phyloP scores from a whole-genome alignment of 2,888 invertebrate species.

The Omphaloscelis lunosa region DNA sequence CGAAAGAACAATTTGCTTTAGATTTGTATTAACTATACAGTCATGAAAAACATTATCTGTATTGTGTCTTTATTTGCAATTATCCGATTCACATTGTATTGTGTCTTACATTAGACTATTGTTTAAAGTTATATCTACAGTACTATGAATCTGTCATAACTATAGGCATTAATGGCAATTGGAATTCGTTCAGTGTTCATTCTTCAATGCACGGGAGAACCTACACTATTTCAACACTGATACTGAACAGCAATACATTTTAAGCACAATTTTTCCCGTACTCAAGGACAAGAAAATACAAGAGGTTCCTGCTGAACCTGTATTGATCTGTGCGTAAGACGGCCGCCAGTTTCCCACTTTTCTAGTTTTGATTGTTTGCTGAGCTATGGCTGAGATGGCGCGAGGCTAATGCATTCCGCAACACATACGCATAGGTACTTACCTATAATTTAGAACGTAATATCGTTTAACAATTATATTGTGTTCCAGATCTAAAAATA shows the following conservation, averaged over 20 bases:
- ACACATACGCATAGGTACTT: background rate
- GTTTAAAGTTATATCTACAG: background rate
- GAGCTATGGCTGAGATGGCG: constrained; percentile 13
- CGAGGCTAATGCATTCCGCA: background rate
- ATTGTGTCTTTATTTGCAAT: no score
- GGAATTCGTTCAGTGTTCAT: no score
- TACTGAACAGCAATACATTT: background rate
- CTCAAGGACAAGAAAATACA: background rate
- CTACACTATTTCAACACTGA: background rate
- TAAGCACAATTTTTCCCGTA: background rate
- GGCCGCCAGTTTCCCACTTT: constrained; percentile 7
- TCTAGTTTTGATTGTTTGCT: constrained; percentile 9
- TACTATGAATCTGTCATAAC: no score
- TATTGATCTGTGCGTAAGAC: background rate
- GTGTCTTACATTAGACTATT: no score
- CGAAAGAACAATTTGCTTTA: background rate
- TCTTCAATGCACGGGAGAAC: no score
- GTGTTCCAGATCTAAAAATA: no score
- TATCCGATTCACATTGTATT: no score
- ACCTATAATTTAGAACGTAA: no score
- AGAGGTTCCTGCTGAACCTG: background rate
- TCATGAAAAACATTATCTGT: background rate
- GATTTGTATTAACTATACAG: background rate
- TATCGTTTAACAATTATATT: no score
- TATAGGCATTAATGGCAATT: no score